Conservation (phyloP, 2,797 vertebrate species). For the Squalus acanthias region DNA sequence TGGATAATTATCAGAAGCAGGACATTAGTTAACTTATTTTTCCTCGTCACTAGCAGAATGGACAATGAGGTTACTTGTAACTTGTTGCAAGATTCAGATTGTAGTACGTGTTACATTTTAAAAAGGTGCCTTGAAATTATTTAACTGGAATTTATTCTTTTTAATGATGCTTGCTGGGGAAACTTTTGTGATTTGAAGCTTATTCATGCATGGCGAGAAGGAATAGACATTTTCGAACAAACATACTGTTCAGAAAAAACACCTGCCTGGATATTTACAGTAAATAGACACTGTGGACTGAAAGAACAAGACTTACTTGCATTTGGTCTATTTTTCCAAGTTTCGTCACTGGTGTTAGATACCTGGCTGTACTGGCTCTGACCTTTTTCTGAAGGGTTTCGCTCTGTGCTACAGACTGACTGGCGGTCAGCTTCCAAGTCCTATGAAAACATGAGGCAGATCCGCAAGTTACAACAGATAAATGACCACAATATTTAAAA, state of each 20-base stretch:
- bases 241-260: background rate
- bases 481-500: background rate
- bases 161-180: background rate
- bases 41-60: background rate
- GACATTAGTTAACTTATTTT: background rate
- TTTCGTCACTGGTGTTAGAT: constrained; percentile 87
- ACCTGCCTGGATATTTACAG: background rate
- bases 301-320: constrained; percentile 66
- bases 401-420: constrained; percentile 88
- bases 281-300: background rate
- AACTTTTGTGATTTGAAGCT: background rate
- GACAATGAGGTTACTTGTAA: background rate
- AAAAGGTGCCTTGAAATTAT: background rate
- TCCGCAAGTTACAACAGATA: background rate
- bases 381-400: constrained; percentile 85
- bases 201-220: background rate
- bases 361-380: constrained; percentile 94
- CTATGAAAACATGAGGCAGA: constrained; percentile 51
- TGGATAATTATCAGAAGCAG: background rate
- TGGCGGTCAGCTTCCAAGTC: constrained; percentile 84
- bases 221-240: background rate
- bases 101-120: background rate
- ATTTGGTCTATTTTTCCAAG: constrained; percentile 80
- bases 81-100: background rate
- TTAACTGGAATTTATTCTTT: background rate